phyloP scores from a whole-genome alignment of 2,113 vertebrate species.

The Fulmarus glacialis region DNA sequence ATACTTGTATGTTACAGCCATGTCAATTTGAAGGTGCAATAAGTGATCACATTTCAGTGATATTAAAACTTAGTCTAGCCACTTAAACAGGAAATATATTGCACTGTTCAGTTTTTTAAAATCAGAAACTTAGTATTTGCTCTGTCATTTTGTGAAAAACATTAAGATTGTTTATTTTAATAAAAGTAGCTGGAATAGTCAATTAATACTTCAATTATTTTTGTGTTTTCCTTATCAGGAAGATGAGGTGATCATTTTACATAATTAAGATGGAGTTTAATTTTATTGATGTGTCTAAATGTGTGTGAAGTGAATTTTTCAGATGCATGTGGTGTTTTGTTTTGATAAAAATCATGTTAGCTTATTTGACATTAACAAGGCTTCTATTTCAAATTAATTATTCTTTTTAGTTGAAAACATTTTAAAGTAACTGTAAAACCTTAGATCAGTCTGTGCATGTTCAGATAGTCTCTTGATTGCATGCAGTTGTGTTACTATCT shows the following conservation, averaged over 20 bases:
- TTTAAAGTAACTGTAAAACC: neutral
- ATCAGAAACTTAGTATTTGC: neutral
- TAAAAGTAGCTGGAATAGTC: conserved; percentile 4
- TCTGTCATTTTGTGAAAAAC: neutral
- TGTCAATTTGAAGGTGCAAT: neutral
- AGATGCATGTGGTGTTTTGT: conserved; percentile 73
- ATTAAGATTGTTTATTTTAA: neutral
- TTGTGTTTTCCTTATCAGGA: conserved; percentile 87
- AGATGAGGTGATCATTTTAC: conserved; percentile 90
- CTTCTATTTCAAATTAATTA: conserved; percentile 3
- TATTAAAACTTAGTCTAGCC: neutral
- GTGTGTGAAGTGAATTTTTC: conserved; percentile 76
- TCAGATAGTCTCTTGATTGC: conserved; percentile 50
- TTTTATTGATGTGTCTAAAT: conserved; percentile 67
- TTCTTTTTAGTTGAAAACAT: neutral
- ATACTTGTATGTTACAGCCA: neutral
- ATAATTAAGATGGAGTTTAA: conserved; percentile 68
- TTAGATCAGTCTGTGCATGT: conserved; percentile 35
- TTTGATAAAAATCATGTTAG: conserved; percentile 16
- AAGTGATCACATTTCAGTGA: neutral
- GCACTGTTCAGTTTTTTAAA: neutral
- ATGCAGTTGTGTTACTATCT: conserved; percentile 42
- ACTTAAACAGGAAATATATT: neutral
- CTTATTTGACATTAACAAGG: conserved; percentile 12
- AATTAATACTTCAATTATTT: conserved; percentile 80